Base-by-base conservation (phyloP, 2,797 vertebrate species). In the Coreius guichenoti region DNA sequence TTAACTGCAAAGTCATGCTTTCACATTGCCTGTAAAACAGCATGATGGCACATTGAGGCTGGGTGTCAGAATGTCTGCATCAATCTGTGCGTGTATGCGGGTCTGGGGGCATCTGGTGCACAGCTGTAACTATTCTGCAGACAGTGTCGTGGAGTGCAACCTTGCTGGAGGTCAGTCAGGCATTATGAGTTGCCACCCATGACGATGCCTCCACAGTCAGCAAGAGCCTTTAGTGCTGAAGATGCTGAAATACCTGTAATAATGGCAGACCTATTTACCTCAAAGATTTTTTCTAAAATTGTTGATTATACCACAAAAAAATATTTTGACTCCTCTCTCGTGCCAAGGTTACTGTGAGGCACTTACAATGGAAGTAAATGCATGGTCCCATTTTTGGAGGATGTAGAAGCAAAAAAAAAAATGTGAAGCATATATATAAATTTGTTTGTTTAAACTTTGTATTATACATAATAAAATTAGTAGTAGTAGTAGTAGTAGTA, bases 21-120 rank as follows among this genome's bases (percentile, higher is more conserved):
- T 83, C 77, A 82, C 77, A 80, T 45, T 54, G 39, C 65, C 36
- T 78, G 76, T 75, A 61, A 82, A 86, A 75, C 83, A 58, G 73
- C 65, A 70, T 26, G 74, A 43, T 56, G 51, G 82, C 70, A 49
- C 31, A 65, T 61, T 19, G 8, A 47, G 65, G 54, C 74, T 56
- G 47, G 86, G 81, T 61, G 61, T 73, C 3, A 75, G 80, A 72
- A 69, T 85, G 67, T 54, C 47, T 83, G 63, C 58, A 67, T 80
- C 70, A 13, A 29, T 45, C 11, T 21, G 29, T 79, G 45, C 17
- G 47, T 45, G n/a, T 21, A 13, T 84, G 31, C 4, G 6, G 65
- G 33, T 86, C 68, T 87, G 61, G 63, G n/a, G 78, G 86, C 89
- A 90, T 91, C 89, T 91, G 89, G 89, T 83, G 78, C 36, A 73